phyloP scores from a whole-genome alignment of 1,140 invertebrate genomes.

The Ostrea denselamellosa region DNA sequence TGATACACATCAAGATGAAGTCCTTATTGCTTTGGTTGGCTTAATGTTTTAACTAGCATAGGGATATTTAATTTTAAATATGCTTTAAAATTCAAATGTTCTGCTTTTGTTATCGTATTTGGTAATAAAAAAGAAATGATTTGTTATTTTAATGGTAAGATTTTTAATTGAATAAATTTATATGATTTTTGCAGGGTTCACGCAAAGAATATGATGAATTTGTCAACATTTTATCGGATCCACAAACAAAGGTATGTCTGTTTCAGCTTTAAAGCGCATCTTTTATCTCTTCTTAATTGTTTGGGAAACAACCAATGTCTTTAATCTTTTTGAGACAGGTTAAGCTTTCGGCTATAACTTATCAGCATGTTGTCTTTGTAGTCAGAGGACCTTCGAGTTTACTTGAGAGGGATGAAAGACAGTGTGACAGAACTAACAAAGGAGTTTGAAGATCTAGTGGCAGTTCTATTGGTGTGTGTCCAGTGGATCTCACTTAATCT shows the following conservation, averaged over 20 bases:
- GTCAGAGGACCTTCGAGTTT: slow-evolving; percentile 61
- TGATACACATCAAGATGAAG: no score
- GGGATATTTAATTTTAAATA: no score
- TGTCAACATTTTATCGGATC: slow-evolving; percentile 46
- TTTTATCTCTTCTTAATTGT: not conserved
- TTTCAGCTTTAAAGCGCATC: slow-evolving; percentile 8
- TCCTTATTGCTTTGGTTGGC: no score
- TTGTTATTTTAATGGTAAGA: not conserved
- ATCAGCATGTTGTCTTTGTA: slow-evolving; percentile 56
- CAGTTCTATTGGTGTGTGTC: slow-evolving; percentile 69
- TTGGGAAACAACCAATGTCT: no score
- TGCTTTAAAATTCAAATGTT: no score
- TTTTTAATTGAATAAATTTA: not conserved
- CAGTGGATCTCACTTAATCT: no score
- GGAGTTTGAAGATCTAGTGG: slow-evolving; percentile 68
- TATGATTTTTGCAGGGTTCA: slow-evolving; percentile 48
- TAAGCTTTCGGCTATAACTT: no score
- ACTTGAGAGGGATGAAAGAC: slow-evolving; percentile 65
- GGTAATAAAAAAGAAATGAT: no score
- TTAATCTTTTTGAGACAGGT: no score
- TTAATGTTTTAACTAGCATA: no score
- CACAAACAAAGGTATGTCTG: slow-evolving; percentile 49
- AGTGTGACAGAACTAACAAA: slow-evolving; percentile 67
- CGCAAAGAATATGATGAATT: slow-evolving; percentile 53
- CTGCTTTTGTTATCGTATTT: no score